Percentiles rank a stretch among this genome's conserved stretches.
Conservation (phyloP, 2,113 vertebrate species). For the Seriola dumerili region DNA sequence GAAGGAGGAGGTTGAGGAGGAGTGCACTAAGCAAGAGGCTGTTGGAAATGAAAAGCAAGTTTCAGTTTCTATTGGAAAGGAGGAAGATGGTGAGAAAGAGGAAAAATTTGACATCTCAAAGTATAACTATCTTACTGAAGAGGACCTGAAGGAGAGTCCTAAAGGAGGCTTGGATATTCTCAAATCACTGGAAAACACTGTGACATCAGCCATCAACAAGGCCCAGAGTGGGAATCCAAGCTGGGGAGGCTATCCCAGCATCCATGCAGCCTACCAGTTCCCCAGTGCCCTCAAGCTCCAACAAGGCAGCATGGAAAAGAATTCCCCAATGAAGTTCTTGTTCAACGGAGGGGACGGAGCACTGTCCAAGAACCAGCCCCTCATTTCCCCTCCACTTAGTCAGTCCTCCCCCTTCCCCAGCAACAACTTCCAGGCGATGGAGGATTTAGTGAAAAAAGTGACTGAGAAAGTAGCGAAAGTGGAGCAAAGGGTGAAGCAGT, state of each 20-base stretch:
- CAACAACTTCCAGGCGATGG: slow-evolving; percentile 95
- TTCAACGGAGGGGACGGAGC: slow-evolving; percentile 86
- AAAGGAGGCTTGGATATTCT: slow-evolving; percentile 97
- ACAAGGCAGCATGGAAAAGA: slow-evolving; percentile 88
- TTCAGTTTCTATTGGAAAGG: slow-evolving; percentile 61
- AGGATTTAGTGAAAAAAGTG: slow-evolving; percentile 95
- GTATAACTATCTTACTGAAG: slow-evolving; percentile 96
- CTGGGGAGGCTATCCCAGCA: slow-evolving; percentile 98
- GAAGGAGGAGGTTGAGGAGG: slow-evolving; percentile 92
- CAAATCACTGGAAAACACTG: slow-evolving; percentile 97
- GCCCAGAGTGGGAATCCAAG: slow-evolving; percentile 97
- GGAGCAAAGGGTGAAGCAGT: slow-evolving; percentile 92
- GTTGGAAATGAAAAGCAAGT: slow-evolving; percentile 86
- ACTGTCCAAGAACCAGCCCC: slow-evolving; percentile 88
- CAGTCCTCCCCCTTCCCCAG: slow-evolving; percentile 92
- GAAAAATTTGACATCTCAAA: slow-evolving; percentile 93
- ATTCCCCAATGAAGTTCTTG: slow-evolving; percentile 88
- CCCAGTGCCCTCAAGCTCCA: slow-evolving; percentile 94
- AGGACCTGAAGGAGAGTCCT: slow-evolving; percentile 96
- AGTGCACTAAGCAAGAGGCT: slow-evolving; percentile 81
- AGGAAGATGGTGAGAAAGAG: slow-evolving; percentile 85
- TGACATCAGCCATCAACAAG: slow-evolving; percentile 98
- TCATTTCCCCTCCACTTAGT: slow-evolving; percentile 89
- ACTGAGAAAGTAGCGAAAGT: slow-evolving; percentile 94
- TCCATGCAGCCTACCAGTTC: slow-evolving; percentile 99